These are phyloP conservation scores for Tragulus kanchil DNA, from an alignment of 2,113 vertebrate species.

Conservation along the genomic window DNA sequence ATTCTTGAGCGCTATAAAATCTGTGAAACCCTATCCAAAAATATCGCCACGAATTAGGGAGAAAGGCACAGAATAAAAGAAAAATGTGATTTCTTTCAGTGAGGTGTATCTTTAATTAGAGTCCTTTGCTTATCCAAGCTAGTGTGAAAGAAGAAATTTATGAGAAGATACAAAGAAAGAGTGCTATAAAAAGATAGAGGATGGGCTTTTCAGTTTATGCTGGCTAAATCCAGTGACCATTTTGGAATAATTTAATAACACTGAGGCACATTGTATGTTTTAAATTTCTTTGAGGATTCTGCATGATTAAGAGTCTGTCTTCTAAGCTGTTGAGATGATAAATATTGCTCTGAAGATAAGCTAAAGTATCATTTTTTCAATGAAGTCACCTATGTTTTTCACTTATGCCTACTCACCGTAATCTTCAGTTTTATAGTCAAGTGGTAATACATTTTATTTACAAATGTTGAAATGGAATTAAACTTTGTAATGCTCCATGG, in stretches of 20 bases:
- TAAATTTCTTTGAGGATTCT: background rate
- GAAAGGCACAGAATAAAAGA: background rate
- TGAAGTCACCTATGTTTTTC: background rate
- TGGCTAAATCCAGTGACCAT: background rate
- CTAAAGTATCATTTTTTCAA: background rate
- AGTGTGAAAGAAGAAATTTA: slow-evolving; percentile 28
- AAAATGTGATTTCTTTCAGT: background rate
- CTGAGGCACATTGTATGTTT: background rate
- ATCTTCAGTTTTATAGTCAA: slow-evolving; percentile 2
- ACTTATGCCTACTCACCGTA: background rate
- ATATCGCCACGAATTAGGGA: background rate
- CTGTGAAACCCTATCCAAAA: slow-evolving; percentile 26
- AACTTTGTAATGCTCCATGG: background rate
- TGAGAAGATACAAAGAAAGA: slow-evolving; percentile 20
- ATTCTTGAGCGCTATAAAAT: background rate
- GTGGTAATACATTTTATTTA: background rate
- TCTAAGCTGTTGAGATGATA: background rate
- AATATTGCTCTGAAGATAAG: background rate
- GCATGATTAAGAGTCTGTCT: background rate
- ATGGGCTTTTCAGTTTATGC: background rate
- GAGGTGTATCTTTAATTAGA: slow-evolving; percentile 19
- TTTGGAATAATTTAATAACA: slow-evolving; percentile 25
- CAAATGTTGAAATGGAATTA: background rate
- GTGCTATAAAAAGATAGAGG: background rate
- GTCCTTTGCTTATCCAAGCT: slow-evolving; percentile 55